These are phyloP conservation scores for Sarcophaga peregrina DNA, from an alignment of 1,140 invertebrate genomes.

Conservation along the genomic window DNA sequence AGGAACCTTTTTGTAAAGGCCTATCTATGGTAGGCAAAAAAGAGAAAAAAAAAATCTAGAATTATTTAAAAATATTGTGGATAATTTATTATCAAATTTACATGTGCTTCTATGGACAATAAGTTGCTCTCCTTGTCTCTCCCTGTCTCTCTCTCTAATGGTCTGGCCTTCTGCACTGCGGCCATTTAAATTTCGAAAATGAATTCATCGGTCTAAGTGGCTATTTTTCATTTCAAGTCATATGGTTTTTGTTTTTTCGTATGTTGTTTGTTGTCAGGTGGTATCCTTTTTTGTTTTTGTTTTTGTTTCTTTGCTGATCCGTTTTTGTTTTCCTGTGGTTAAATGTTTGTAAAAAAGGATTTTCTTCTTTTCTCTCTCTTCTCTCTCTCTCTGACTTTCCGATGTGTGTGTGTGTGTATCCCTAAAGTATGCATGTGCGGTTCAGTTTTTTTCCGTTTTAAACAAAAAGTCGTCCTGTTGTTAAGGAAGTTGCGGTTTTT, in stretches of 20 bases:
- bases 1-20: neutral
- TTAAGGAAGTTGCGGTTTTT: slow-evolving; percentile 37
- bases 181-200: neutral
- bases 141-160: neutral
- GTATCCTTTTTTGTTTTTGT: too few relatives aligned
- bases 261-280: neutral
- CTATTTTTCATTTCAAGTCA: slow-evolving; percentile 31
- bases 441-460: too few relatives aligned
- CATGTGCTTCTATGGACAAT: neutral
- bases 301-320: neutral
- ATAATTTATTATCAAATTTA: slow-evolving; percentile 18
- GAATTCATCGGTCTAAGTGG: slow-evolving; percentile 38
- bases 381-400: too few relatives aligned
- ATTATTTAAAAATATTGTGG: neutral
- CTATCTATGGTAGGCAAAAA: neutral
- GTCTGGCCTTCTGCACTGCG: neutral
- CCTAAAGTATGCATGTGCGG: too few relatives aligned
- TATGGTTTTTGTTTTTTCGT: slow-evolving; percentile 1
- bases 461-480: neutral
- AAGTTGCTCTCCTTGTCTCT: neutral
- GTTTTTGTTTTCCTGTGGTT: neutral
- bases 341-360: slow-evolving; percentile 31
- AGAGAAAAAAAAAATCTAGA: too few relatives aligned
- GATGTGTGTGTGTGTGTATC: too few relatives aligned
- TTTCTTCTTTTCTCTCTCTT: neutral